These are phyloP conservation scores for Tiliqua scincoides DNA, from an alignment of 2,113 vertebrate species.

Conservation along the genomic window DNA sequence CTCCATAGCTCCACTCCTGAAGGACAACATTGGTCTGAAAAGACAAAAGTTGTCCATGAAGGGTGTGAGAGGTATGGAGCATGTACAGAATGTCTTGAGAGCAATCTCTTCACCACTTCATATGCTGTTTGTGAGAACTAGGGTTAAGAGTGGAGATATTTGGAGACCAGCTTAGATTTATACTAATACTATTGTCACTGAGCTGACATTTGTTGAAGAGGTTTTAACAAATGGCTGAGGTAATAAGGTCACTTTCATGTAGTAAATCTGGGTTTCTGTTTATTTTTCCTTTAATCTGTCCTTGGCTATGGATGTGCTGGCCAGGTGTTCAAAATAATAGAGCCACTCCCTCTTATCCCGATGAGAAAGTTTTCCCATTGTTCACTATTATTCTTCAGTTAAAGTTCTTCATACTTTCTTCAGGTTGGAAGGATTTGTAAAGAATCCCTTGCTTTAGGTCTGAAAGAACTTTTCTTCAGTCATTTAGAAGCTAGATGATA, in stretches of 20 bases:
- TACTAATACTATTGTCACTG: not conserved
- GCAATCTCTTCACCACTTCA: not conserved
- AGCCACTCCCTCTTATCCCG: slow-evolving; percentile 54
- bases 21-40: too few species aligned
- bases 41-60: too few species aligned
- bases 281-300: slow-evolving; percentile 50
- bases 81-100: too few species aligned
- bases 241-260: not conserved
- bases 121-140: not conserved
- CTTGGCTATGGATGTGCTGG: slow-evolving; percentile 16
- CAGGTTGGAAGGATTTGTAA: slow-evolving; percentile 32
- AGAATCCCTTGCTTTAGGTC: not conserved
- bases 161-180: not conserved
- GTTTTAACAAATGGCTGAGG: slow-evolving; percentile 13
- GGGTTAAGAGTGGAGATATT: not conserved
- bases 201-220: slow-evolving; percentile 16
- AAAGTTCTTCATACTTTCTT: slow-evolving; percentile 25
- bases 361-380: slow-evolving; percentile 17
- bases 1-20: too few species aligned
- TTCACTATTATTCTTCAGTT: rapidly evolving
- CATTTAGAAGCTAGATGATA: slow-evolving; percentile 22
- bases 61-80: too few species aligned
- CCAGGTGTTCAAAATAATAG: slow-evolving; percentile 41
- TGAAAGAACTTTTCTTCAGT: slow-evolving; percentile 2
- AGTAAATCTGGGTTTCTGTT: slow-evolving; percentile 31